A percentile compares a stretch with the other conserved stretches of the same genome.
phyloP scores from a whole-genome alignment of 2,113 vertebrate species.

The Pithys albifrons region DNA sequence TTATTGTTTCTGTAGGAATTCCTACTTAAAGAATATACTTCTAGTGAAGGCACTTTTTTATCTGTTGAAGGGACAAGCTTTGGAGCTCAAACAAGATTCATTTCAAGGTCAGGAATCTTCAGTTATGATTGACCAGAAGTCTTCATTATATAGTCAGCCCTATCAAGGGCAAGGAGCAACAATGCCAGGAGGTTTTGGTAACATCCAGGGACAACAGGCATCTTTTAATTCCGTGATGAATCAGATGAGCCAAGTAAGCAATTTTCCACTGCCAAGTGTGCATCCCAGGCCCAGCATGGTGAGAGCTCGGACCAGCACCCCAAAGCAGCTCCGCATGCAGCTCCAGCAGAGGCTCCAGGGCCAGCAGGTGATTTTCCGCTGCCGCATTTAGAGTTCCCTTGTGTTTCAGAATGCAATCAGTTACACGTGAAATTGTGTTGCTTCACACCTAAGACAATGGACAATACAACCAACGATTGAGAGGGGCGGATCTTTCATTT shows the following conservation, averaged over 20 bases:
- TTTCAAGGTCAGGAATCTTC: slow-evolving; percentile 86
- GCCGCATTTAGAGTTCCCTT: neutral
- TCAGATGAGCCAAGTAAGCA: slow-evolving; percentile 80
- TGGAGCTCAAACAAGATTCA: slow-evolving; percentile 82
- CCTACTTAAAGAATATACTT: neutral
- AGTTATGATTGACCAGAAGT: slow-evolving; percentile 88
- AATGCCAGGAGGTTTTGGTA: slow-evolving; percentile 82
- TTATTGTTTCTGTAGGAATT: neutral
- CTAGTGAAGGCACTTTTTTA: slow-evolving; percentile 22
- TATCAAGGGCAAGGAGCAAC: slow-evolving; percentile 85
- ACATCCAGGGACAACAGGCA: slow-evolving; percentile 84
- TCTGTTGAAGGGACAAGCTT: slow-evolving; percentile 80
- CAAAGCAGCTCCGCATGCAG: slow-evolving; percentile 91
- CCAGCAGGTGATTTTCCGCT: slow-evolving; percentile 84
- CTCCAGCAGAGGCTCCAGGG: slow-evolving; percentile 96
- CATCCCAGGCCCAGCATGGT: slow-evolving; percentile 85
- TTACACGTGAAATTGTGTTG: neutral
- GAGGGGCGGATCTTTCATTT: neutral
- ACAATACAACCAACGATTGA: neutral
- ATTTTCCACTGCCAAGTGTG: slow-evolving; percentile 82
- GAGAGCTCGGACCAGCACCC: slow-evolving; percentile 86
- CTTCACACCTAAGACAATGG: neutral
- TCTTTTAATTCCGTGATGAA: slow-evolving; percentile 87
- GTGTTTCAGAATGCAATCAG: neutral
- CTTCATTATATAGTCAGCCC: slow-evolving; percentile 84